Evolutionary conservation across 1,140 invertebrate genomes (phyloP).

Genomic region (Schlechtendalia chinensis): DNA sequence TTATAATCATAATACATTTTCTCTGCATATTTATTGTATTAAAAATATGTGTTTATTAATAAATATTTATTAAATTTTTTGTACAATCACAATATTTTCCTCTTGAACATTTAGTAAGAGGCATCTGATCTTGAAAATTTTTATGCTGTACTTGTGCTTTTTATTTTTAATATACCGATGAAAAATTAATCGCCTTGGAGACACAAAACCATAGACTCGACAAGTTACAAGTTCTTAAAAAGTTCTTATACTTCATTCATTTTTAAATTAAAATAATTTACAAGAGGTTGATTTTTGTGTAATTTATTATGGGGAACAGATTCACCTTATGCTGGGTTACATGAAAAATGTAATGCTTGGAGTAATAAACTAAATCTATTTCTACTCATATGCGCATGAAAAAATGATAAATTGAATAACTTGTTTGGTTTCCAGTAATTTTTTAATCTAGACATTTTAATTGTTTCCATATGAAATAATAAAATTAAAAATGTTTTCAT

Average conservation of each 20-base stretch:
- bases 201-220: constrained; percentile 18
- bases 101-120: too few species aligned
- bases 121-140: too few species aligned
- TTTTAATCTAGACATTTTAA: constrained; percentile 4
- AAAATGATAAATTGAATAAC: constrained; percentile 7
- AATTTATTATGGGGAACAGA: not conserved
- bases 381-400: not conserved
- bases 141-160: constrained; percentile 11
- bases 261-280: not conserved
- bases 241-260: not conserved
- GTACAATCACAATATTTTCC: too few species aligned
- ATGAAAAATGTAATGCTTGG: not conserved
- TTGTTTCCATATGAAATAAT: constrained; percentile 21
- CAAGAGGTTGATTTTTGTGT: constrained; percentile 8
- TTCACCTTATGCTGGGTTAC: not conserved
- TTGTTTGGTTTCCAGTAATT: constrained; percentile 15
- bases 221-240: constrained; percentile 4
- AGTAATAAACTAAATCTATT: not conserved
- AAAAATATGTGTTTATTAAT: too few species aligned
- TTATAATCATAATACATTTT: too few species aligned
- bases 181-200: not conserved
- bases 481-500: constrained; percentile 17
- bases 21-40: too few species aligned
- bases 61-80: too few species aligned
- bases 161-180: constrained; percentile 25